Conservation (phyloP, 2,888 invertebrate genomes). For the Luperina nickerlii region DNA sequence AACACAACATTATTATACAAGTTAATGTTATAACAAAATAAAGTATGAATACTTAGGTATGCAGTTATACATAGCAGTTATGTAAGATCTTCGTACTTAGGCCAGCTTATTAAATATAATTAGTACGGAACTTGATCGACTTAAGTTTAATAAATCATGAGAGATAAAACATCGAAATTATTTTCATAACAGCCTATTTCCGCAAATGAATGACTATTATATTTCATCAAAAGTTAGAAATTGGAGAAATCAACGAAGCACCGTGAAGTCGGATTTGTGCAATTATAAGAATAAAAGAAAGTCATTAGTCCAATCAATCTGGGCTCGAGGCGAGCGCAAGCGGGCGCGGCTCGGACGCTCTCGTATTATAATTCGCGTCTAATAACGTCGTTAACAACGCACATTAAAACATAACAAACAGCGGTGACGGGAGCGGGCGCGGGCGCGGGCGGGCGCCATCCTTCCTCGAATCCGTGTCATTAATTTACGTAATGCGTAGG, state of each 20-base stretch:
- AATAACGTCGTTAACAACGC: slow-evolving; percentile 90
- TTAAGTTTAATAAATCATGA: slow-evolving; percentile 69
- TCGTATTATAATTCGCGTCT: slow-evolving; percentile 87
- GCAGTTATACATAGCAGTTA: not conserved
- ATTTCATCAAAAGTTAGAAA: slow-evolving; percentile 79
- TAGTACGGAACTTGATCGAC: slow-evolving; percentile 61
- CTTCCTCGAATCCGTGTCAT: slow-evolving; percentile 91
- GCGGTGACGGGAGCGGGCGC: slow-evolving; percentile 71
- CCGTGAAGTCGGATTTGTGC: slow-evolving; percentile 84
- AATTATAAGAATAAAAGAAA: slow-evolving; percentile 87
- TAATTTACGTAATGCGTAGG: slow-evolving; percentile 91
- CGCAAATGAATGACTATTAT: slow-evolving; percentile 79
- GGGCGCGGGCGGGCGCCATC: slow-evolving; percentile 86
- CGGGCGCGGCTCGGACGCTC: slow-evolving; percentile 66
- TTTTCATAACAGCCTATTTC: slow-evolving; percentile 72
- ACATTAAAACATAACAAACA: slow-evolving; percentile 90
- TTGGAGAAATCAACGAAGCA: slow-evolving; percentile 73
- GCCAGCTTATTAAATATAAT: slow-evolving; percentile 55
- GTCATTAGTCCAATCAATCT: slow-evolving; percentile 88
- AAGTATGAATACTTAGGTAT: slow-evolving; percentile 25
- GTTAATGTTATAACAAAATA: slow-evolving; percentile 13
- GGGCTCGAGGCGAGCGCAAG: slow-evolving; percentile 62
- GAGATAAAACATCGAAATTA: slow-evolving; percentile 64
- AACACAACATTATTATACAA: slow-evolving; percentile 30
- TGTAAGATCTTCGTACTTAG: slow-evolving; percentile 3